Evolutionary conservation across 2,888 invertebrate species (phyloP).

Genomic region (Clanis bilineata): DNA sequence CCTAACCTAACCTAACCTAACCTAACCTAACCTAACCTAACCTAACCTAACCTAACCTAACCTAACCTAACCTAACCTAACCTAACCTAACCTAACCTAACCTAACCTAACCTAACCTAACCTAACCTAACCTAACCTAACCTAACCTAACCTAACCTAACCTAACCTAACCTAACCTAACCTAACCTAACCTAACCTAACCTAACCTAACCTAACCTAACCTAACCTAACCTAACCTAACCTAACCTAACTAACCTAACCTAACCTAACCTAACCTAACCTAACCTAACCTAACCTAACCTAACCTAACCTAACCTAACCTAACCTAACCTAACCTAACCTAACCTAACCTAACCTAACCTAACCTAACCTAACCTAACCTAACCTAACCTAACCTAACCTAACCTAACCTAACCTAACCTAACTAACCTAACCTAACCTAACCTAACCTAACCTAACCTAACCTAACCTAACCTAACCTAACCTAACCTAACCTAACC

Average conservation of each 20-base stretch:
- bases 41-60: conserved; percentile 18
- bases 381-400: conserved; percentile 21
- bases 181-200: conserved; percentile 21
- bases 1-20: conserved; percentile 19
- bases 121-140: conserved; percentile 27
- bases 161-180: conserved; percentile 21
- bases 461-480: conserved; percentile 4
- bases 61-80: conserved; percentile 26
- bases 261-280: conserved; percentile 23
- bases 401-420: conserved; percentile 22
- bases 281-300: conserved; percentile 25
- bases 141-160: conserved; percentile 29
- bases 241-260: conserved; percentile 25
- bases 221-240: conserved; percentile 23
- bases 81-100: conserved; percentile 25
- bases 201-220: conserved; percentile 23
- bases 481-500: conserved; percentile 22
- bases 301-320: conserved; percentile 24
- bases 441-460: conserved; percentile 17
- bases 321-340: conserved; percentile 25
- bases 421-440: conserved; percentile 22
- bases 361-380: conserved; percentile 21
- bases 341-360: conserved; percentile 22
- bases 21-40: conserved; percentile 18
- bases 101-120: conserved; percentile 28